Percentiles rank a stretch among this genome's conserved stretches.
Conservation (phyloP, 2,113 vertebrate species). For the Hippocampus guttulatus region DNA sequence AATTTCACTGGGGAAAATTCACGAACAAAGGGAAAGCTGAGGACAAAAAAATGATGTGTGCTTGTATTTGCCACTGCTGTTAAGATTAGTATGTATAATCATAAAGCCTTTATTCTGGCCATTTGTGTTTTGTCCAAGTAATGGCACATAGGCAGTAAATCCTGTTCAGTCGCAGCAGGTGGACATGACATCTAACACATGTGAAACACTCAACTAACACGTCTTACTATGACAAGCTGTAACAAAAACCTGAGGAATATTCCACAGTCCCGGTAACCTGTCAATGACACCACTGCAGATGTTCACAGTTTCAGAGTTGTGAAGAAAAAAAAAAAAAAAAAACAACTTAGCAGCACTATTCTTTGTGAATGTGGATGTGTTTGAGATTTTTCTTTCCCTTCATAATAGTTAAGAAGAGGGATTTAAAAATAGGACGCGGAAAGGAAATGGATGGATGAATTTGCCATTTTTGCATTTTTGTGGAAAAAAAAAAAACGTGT, state of each 20-base stretch:
- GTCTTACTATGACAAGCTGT: conserved; percentile 29
- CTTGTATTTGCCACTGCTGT: background rate
- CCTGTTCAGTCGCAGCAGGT: background rate
- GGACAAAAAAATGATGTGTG: background rate
- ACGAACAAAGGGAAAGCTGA: background rate
- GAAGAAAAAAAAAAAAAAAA: conserved; percentile 36
- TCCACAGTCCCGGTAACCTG: conserved; percentile 32
- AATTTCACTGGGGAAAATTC: no score
- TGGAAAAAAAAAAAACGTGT: no score
- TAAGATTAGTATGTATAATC: background rate
- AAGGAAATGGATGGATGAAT: no score
- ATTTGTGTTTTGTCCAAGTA: background rate
- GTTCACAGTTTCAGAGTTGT: conserved; percentile 39
- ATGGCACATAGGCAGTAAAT: background rate
- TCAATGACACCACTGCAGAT: conserved; percentile 38
- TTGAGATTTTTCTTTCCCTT: conserved; percentile 17
- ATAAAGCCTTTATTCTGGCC: background rate
- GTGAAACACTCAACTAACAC: conserved; percentile 25
- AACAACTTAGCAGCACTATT: conserved; percentile 35
- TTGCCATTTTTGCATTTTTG: no score
- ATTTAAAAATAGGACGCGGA: background rate
- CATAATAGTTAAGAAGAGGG: background rate
- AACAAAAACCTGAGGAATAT: conserved; percentile 31
- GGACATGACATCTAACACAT: conserved; percentile 11
- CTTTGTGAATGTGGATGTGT: conserved; percentile 33